Percentiles rank a stretch among this genome's conserved stretches.
Evolutionary conservation across 2,888 invertebrate genomes (phyloP).

Genomic region (Brenthis hecate): DNA sequence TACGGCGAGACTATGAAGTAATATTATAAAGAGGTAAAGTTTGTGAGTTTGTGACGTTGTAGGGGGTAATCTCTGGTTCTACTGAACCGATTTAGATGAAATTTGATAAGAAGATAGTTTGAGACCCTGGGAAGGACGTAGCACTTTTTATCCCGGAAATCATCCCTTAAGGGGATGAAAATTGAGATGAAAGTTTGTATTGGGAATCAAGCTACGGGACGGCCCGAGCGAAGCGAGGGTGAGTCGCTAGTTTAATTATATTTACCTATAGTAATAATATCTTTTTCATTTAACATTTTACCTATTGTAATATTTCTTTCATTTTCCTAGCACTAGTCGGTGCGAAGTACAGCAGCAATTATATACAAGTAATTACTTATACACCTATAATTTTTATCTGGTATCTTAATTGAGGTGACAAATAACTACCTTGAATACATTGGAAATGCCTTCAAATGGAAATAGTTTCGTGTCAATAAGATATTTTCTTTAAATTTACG

Average conservation of each 20-base stretch:
- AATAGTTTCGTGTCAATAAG: neutral
- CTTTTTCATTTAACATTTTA: neutral
- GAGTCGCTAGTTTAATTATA: neutral
- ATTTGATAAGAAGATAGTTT: too few relatives aligned
- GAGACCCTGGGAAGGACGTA: too few relatives aligned
- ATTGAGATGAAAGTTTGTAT: too few relatives aligned
- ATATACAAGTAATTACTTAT: neutral
- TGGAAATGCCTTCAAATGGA: neutral
- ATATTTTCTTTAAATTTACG: neutral
- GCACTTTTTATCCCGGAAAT: too few relatives aligned
- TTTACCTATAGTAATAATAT: neutral
- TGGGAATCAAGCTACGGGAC: too few relatives aligned
- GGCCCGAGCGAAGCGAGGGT: too few relatives aligned
- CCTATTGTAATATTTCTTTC: neutral
- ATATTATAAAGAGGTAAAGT: too few relatives aligned
- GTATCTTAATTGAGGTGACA: neutral
- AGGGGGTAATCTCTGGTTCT: too few relatives aligned
- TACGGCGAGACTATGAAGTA: neutral
- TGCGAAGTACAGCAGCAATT: slow-evolving; percentile 13
- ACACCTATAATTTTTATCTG: neutral
- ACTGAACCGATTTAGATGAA: too few relatives aligned
- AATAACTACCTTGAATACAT: neutral
- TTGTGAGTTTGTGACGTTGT: too few relatives aligned
- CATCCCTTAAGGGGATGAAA: too few relatives aligned
- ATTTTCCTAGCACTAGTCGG: slow-evolving; percentile 17